These are phyloP conservation scores for Chlorodrepanis virens DNA, from an alignment of 2,113 vertebrate genomes.

Conservation along the genomic window DNA sequence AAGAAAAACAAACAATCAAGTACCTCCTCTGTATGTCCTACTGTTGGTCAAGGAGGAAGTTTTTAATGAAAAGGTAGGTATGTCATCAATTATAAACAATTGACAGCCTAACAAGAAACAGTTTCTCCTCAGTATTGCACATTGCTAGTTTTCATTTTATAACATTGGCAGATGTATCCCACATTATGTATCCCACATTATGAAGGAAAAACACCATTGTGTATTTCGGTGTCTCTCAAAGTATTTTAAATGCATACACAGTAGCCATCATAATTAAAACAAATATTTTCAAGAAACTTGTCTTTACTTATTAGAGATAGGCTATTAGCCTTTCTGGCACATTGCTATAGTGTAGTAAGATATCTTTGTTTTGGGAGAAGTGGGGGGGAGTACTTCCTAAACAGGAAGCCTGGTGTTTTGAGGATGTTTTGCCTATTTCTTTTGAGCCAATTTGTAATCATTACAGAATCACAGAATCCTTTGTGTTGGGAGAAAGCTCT, in stretches of 20 bases:
- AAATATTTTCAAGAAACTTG: background rate
- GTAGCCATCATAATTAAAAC: background rate
- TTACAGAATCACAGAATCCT: background rate
- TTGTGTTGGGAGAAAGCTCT: background rate
- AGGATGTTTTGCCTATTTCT: background rate
- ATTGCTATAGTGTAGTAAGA: background rate
- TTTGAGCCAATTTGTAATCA: background rate
- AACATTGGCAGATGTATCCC: background rate
- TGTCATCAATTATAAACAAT: background rate
- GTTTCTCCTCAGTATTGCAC: background rate
- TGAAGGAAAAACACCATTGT: background rate
- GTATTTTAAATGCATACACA: background rate
- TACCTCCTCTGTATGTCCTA: background rate
- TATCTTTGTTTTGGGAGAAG: background rate
- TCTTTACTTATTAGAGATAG: background rate
- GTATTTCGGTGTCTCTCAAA: background rate
- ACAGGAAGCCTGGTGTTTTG: background rate
- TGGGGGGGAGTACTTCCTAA: background rate
- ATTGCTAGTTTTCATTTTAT: background rate
- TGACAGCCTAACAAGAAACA: background rate
- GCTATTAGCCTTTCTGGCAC: background rate
- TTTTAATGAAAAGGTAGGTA: background rate
- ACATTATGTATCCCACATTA: background rate
- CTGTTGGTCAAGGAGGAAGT: background rate
- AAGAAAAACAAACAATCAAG: rapidly evolving